Evolutionary conservation across 2,888 invertebrate genomes (phyloP).

Genomic region (Heliconius hortense): DNA sequence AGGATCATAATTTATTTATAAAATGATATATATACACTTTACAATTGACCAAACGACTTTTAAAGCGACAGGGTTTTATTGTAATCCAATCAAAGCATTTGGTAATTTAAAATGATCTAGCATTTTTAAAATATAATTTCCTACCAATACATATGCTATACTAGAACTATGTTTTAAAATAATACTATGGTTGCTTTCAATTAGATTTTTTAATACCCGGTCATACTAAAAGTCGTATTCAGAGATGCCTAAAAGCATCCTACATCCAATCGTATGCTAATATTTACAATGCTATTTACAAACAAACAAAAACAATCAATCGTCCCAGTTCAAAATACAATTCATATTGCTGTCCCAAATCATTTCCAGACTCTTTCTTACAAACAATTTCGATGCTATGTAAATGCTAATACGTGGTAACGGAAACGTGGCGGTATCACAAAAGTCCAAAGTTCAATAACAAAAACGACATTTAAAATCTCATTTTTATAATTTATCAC

Average conservation of each 20-base stretch:
- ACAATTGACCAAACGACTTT: conserved; percentile 74
- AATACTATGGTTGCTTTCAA: conserved; percentile 34
- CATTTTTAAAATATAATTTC: conserved; percentile 37
- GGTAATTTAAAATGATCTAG: conserved; percentile 35
- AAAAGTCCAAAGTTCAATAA: not conserved
- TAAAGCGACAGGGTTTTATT: conserved; percentile 58
- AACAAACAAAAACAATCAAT: conserved; percentile 35
- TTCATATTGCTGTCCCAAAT: conserved; percentile 11
- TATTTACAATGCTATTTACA: conserved; percentile 68
- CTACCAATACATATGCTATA: conserved; percentile 30
- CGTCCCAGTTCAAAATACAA: conserved; percentile 33
- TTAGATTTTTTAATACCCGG: conserved; percentile 53
- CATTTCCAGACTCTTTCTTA: not conserved
- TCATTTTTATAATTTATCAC: conserved; percentile 37
- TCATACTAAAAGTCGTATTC: conserved; percentile 59
- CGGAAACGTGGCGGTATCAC: conserved; percentile 13
- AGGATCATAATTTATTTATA: conserved; percentile 79
- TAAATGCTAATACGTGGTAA: conserved; percentile 33
- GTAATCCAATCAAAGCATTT: conserved; percentile 39
- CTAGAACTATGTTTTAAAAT: conserved; percentile 29
- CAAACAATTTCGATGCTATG: conserved; percentile 28
- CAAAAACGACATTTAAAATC: conserved; percentile 25
- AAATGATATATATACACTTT: conserved; percentile 80
- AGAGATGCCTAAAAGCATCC: conserved; percentile 66
- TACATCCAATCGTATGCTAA: conserved; percentile 69